Evolutionary conservation across 2,113 vertebrate genomes (phyloP), one percentile per base, ranked within the genome.

Genomic region (Centropristis striata): DNA sequence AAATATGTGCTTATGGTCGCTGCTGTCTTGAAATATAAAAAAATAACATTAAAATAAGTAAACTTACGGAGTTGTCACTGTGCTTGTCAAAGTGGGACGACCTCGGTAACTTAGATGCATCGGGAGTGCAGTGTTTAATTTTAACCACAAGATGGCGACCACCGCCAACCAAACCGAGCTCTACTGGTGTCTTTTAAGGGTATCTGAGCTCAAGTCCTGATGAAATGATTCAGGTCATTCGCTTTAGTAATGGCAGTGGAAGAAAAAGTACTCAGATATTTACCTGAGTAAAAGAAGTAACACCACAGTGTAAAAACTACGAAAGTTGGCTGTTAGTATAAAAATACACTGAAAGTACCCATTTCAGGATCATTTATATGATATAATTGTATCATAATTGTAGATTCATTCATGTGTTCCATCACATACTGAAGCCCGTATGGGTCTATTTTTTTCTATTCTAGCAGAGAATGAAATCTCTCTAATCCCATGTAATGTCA

Each of bases 141-240:
- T 32, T 12, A 1, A 41, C 75, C 92, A 86, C 86, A 67, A 75
- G 91, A 65, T 88, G 90, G 90, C 77, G 65, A 47, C 5, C n/a
- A 58, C 64, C 11, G 53, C 63, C 27, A 73, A 61, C 65, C 78
- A 44, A 20, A 36, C 13, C 16, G 9, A 63, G 61, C 27, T 8
- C 37, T 7, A 8, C 20, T 13, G 7, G 8, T 36, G 44, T 12
- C 32, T 7, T 9, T 14, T 1, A 21, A 60, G 11, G 12, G 41
- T n/a, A n/a, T n/a, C n/a, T n/a, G n/a, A n/a, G n/a, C n/a, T n/a
- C n/a, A n/a, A n/a, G n/a, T n/a, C n/a, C n/a, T n/a, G n/a, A n/a
- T 39, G 5, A 36, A n/a, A n/a, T 32, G 0, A 21, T 15, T 32
- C 20, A 14, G 10, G 25, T 46, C 2, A 12, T 27, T 63, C 21